Base-by-base conservation (phyloP, 2,888 invertebrate genomes). In the Melikaiella ostensackeni region DNA sequence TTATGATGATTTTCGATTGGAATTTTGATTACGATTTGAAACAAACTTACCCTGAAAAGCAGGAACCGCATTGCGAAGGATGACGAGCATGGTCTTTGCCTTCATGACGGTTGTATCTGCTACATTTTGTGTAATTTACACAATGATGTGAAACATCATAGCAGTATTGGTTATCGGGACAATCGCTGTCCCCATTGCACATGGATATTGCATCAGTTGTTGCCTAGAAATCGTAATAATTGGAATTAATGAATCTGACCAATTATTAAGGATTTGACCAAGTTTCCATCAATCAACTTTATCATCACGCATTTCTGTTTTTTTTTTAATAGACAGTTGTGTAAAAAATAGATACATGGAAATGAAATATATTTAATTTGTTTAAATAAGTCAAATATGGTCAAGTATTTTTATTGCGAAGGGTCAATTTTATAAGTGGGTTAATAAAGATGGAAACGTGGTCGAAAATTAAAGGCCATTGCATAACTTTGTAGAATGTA, bases 61-160 rank as follows among this genome's bases (percentile, higher is more conserved):
- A 83, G 61, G 79, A 77, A 55, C 83, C 83, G 59, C 81, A 83
- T 78, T 83, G 81, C 74, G 80, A 80, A 74, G 81, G 81, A 80
- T 77, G 77, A 73, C 81, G 81, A 76, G 81, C 77, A 50, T 79
- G 73, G 64, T 77, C 77, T 64, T 80, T 73, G 75, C 79, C 80
- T 77, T 83, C 79, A 77, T 80, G 74, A 35, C 83, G 83, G 79
- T 83, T 77, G 63, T 83, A 82, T 80, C 82, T 79, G 74, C 75
- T 80, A 77, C 83, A 83, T 73, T 74, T 73, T 62, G 80, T 81
- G 55, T 83, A 83, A 83, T 83, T 80, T 74, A 79, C 80, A 79
- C 83, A 83, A 75, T 76, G 77, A 50, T 73, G 74, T 46, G 81
- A 83, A 62, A 80, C 78, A 62, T 81, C 77, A 76, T 83, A 82